Evolutionary conservation across 2,888 invertebrate species (phyloP), one percentile per base, ranked within the genome.

Genomic region (Neoascia interrupta): DNA sequence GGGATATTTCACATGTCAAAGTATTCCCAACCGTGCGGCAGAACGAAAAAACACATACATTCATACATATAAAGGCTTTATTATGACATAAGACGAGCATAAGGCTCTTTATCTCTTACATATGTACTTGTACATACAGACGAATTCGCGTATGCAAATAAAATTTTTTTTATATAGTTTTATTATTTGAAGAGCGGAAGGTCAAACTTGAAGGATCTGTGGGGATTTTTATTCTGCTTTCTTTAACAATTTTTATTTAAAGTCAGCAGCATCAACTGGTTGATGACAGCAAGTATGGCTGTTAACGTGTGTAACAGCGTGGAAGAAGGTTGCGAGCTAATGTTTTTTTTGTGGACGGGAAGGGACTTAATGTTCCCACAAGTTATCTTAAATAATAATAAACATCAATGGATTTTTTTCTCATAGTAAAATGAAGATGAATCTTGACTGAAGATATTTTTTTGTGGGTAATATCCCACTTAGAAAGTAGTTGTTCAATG

Each of bases 151-250:
- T 41, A 58, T 72, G 54, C 58, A 73, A 60, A 72, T 34, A 43
- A 34, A 1, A 45, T 1, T 2, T 16, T n/a, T n/a, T n/a, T 6
- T 15, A 53, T 54, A 56, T 53, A 60, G 47, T 49, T 79, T 64
- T 66, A 66, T 73, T 79, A 66, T 79, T 79, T 79, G 66, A 79
- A 72, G 54, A 73, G 60, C 53, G 60, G 72, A 79, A 79, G 64
- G 76, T 79, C 72, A 79, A 79, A 79, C 60, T 66, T 72, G 64
- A 79, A 79, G 72, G 66, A 79, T 79, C 64, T 60, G 58, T 45
- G 64, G n/a, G 58, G 43, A 63, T 51, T 64, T 49, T 31, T 37
- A n/a, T 39, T 19, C 21, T 34, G 51, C 28, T 43, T 64, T 66
- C 28, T 64, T 64, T 18, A 53, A 19, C 41, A 53, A 53, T 64